Evolutionary conservation across 2,113 vertebrate genomes (phyloP).

Genomic region (Pantherophis guttatus): DNA sequence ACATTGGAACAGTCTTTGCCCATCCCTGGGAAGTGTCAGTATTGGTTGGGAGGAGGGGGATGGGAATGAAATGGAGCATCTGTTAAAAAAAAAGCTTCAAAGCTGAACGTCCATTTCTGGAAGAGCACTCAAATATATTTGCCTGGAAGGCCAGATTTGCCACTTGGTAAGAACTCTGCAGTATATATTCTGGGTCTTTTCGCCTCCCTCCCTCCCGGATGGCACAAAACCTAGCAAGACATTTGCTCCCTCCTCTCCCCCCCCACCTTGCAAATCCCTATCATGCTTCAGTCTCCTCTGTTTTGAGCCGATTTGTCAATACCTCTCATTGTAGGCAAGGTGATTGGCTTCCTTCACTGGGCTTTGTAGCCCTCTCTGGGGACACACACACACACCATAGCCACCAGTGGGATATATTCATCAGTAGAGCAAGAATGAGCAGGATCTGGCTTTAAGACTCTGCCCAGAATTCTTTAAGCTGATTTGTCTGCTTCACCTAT

Average conservation of each 20-base stretch:
- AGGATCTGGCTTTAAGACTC: neutral
- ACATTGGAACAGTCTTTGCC: neutral
- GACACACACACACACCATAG: neutral
- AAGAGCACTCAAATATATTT: neutral
- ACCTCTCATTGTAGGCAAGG: neutral
- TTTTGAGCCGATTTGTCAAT: neutral
- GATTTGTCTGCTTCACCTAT: neutral
- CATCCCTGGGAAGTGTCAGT: neutral
- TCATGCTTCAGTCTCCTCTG: neutral
- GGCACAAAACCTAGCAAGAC: neutral
- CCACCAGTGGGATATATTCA: neutral
- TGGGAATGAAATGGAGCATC: neutral
- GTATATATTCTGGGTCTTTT: neutral
- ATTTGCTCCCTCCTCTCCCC: neutral
- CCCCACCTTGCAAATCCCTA: neutral
- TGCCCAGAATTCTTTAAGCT: neutral
- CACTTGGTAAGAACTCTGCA: neutral
- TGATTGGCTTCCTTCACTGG: neutral
- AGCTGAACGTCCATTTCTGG: neutral
- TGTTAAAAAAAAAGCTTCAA: no score
- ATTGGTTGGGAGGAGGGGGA: accelerated
- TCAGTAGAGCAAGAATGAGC: neutral
- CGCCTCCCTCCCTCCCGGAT: neutral
- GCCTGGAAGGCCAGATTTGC: neutral
- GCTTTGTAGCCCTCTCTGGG: neutral